phyloP scores from a whole-genome alignment of 2,797 vertebrate genomes.

The Dicrostonyx torquatus region DNA sequence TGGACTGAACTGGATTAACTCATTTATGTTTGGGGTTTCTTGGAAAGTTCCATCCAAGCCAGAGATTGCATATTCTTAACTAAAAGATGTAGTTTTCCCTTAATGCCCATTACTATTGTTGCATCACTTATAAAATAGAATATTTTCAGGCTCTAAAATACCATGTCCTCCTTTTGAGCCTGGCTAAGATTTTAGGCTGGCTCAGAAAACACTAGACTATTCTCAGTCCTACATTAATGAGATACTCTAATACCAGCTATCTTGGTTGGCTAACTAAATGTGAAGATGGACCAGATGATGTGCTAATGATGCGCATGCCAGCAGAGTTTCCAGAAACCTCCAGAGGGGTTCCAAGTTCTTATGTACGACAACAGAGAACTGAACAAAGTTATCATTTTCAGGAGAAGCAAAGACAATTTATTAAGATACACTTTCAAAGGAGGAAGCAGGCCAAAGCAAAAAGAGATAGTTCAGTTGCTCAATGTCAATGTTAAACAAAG shows the following conservation, averaged over 20 bases:
- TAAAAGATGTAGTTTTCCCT: neutral
- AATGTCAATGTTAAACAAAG: neutral
- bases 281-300: neutral
- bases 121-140: neutral
- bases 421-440: neutral
- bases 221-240: neutral
- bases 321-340: neutral
- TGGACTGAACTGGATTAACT: neutral
- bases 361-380: neutral
- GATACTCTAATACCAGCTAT: neutral
- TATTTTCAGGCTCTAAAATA: neutral
- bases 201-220: neutral
- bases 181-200: neutral
- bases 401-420: neutral
- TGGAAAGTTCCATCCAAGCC: neutral
- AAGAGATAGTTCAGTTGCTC: neutral
- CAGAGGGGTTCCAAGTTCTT: neutral
- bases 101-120: neutral
- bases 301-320: too few relatives aligned
- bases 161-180: neutral
- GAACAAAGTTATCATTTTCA: too few relatives aligned
- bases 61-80: neutral
- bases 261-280: conserved; percentile 14
- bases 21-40: neutral
- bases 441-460: neutral